Conservation (phyloP, 2,888 invertebrate species). For the Agonopterix arenella region DNA sequence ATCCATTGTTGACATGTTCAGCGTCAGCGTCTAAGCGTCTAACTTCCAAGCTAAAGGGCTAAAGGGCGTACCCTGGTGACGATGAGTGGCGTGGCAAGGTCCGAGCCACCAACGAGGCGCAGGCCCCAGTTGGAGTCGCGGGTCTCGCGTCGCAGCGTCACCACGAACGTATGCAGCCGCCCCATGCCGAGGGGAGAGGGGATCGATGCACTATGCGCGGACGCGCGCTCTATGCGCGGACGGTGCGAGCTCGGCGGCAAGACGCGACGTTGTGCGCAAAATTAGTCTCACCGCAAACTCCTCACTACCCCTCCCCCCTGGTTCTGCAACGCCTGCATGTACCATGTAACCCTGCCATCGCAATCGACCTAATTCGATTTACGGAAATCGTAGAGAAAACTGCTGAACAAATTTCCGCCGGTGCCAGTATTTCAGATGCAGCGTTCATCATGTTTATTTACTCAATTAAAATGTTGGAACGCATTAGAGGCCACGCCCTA, state of each 20-base stretch:
- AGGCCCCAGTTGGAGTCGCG: conserved; percentile 90
- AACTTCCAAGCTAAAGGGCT: too few relatives aligned
- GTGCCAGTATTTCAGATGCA: conserved; percentile 13
- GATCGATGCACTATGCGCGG: conserved; percentile 42
- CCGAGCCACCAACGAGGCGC: conserved; percentile 90
- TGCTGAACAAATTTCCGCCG: conserved; percentile 29
- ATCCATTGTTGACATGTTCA: conserved; percentile 3
- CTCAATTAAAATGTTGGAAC: conserved; percentile 18
- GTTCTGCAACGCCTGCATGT: conserved; percentile 38
- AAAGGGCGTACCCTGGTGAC: conserved; percentile 85
- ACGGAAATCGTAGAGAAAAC: conserved; percentile 51
- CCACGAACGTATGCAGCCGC: conserved; percentile 85
- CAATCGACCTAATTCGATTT: conserved; percentile 63
- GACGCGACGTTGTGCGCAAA: conserved; percentile 65
- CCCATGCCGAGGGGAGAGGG: conserved; percentile 67
- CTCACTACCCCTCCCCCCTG: conserved; percentile 44
- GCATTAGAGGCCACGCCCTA: conserved; percentile 24
- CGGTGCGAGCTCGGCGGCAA: conserved; percentile 56
- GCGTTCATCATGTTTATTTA: conserved; percentile 28
- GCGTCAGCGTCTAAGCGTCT: neutral
- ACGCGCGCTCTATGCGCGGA: conserved; percentile 37
- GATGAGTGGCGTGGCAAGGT: conserved; percentile 90
- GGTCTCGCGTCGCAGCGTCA: conserved; percentile 83
- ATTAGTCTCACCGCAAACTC: conserved; percentile 55
- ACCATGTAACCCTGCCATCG: conserved; percentile 57